Base-by-base conservation (phyloP, 1,140 invertebrate species). In the Acromyrmex charruanus region DNA sequence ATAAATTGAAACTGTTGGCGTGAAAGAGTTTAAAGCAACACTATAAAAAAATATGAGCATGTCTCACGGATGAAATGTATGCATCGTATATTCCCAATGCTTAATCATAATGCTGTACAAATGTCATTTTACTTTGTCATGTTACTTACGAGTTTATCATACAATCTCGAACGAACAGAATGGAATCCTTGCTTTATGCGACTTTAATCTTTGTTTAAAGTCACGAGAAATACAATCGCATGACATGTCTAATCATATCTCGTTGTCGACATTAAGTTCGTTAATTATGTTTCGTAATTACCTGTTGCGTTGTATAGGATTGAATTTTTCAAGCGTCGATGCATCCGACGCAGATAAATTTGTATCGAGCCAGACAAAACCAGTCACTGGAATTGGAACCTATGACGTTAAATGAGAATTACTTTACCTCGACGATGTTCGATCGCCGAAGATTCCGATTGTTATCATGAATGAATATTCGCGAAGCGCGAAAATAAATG, bases 261-360 rank as follows among this genome's bases (percentile, higher is more conserved):
- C 35, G 21, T 61, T 28, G 80, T 55, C 39, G n/a, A 84, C 55
- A 39, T 75, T 75, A 84, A 61, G 25, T 75, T 84, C 9, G 55
- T 74, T 84, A 84, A 84, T 84, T 84, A 63, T 84, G 28, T 69
- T 82, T 28, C 31, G 53, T 59, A 61, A 53, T 75, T 84, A 84
- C 55, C 69, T 84, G 69, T 84, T 82, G 80, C 80, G 18, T 74
- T 74, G 53, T 49, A n/a, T 14, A 49, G 25, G 14, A 44, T 39
- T 10, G 25, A 55, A 84, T 61, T 75, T 75, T 84, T 84, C 31
- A 5, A n/a, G 1, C 14, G 16, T 0, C 28, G 18, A 21, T 53
- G 59, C 28, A 18, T 14, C 18, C 6, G 53, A 59, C 12, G 18
- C 14, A 49, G 35, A 1, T 44, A 59, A 59, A 69, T 71, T 55